These are phyloP conservation scores for Damaliscus lunatus DNA, from an alignment of 2,113 vertebrate species.

Conservation along the genomic window DNA sequence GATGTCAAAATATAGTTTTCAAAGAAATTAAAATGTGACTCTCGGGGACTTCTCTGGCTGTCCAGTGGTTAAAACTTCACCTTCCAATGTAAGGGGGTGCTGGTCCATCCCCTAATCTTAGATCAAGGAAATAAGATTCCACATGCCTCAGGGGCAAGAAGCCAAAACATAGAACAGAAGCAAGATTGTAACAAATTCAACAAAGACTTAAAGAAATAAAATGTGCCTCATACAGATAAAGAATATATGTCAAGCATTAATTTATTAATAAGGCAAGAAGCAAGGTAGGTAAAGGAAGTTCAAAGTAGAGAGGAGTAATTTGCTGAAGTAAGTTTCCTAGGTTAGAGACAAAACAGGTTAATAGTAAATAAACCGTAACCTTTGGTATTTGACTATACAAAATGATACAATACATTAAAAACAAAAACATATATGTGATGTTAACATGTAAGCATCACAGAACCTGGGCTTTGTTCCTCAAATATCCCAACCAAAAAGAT, in stretches of 20 bases:
- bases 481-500: not conserved
- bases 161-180: not conserved
- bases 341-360: not conserved
- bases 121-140: not conserved
- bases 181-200: not conserved
- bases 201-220: not conserved
- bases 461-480: not conserved
- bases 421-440: not conserved
- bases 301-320: not conserved
- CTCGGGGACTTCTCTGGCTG: rapidly evolving
- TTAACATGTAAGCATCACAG: not conserved
- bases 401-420: not conserved
- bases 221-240: not conserved
- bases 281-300: not conserved
- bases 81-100: not conserved
- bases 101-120: not conserved
- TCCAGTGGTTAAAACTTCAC: not conserved
- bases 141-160: not conserved
- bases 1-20: not conserved
- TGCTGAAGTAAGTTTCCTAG: not conserved
- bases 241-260: not conserved
- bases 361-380: not conserved
- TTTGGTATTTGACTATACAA: not conserved
- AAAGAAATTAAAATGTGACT: not conserved
- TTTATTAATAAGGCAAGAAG: not conserved